These are phyloP conservation scores for Macrobrachium rosenbergii DNA, from an alignment of 1,140 invertebrate species.

Conservation along the genomic window DNA sequence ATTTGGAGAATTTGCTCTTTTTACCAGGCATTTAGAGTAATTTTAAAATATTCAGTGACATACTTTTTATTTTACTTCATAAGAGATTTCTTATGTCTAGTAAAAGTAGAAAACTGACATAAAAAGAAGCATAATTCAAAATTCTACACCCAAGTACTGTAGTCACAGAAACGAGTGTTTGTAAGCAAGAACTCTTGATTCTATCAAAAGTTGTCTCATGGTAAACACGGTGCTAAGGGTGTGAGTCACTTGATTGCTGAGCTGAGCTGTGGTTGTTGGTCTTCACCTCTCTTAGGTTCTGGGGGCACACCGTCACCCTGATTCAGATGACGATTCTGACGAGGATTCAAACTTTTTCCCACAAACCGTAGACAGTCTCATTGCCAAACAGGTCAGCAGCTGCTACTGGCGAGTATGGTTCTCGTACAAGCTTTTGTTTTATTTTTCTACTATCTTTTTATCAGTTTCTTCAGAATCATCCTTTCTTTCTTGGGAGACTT, in stretches of 20 bases:
- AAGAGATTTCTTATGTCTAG: no score
- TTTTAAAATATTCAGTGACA: no score
- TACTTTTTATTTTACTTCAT: no score
- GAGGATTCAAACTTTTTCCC: constrained; percentile 56
- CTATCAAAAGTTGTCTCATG: no score
- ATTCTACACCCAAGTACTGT: no score
- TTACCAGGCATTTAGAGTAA: no score
- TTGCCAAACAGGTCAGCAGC: constrained; percentile 74
- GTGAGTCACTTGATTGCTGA: no score
- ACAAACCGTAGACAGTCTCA: constrained; percentile 72
- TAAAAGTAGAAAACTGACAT: no score
- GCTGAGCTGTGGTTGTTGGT: constrained; percentile 33
- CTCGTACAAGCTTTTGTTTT: constrained; percentile 41
- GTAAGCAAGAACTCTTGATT: neutral
- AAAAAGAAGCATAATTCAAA: no score
- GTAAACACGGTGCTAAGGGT: no score
- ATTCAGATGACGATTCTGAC: constrained; percentile 61
- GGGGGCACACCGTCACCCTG: constrained; percentile 61
- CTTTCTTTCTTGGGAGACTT: constrained; percentile 2
- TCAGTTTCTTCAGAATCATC: neutral
- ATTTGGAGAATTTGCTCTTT: no score
- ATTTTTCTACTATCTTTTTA: constrained; percentile 1
- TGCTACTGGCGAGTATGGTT: constrained; percentile 70
- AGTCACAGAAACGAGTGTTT: no score
- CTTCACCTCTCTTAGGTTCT: constrained; percentile 52